Percentiles rank a stretch among this genome's conserved stretches.
Conservation (phyloP, 2,888 invertebrate genomes). For the Drymonia ruficornis region DNA sequence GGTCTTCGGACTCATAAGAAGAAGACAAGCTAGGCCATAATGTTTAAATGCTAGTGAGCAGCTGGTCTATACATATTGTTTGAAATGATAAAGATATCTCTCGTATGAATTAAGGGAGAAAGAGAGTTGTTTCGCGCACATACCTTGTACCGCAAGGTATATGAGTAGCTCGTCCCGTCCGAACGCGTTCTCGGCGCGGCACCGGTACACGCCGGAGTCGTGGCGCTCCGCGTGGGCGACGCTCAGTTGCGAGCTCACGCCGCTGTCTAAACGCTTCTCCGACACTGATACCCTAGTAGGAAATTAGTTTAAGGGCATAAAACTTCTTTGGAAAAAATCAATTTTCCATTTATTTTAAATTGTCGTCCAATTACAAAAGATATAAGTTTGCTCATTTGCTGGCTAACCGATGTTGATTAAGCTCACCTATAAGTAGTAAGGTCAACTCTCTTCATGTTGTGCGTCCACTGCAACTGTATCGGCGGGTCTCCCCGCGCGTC, state of each 20-base stretch:
- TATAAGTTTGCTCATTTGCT: not conserved
- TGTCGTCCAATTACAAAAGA: not conserved
- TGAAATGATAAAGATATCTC: too few species aligned
- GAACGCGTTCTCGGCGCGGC: constrained; percentile 90
- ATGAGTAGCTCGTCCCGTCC: constrained; percentile 89
- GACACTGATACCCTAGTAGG: constrained; percentile 84
- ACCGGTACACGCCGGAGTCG: constrained; percentile 90
- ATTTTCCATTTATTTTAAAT: too few species aligned
- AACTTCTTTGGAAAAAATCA: too few species aligned
- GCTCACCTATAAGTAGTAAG: constrained; percentile 86
- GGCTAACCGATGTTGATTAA: not conserved
- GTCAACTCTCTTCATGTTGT: constrained; percentile 89
- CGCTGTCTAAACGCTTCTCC: constrained; percentile 89
- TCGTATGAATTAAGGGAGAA: too few species aligned
- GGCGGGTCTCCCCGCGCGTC: constrained; percentile 93
- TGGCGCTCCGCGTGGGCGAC: constrained; percentile 88
- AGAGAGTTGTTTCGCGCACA: not conserved
- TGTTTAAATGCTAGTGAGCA: too few species aligned
- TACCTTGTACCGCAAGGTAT: constrained; percentile 91
- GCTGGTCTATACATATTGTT: too few species aligned
- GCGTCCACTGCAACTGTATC: constrained; percentile 92
- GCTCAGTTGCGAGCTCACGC: constrained; percentile 88
- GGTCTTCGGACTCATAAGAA: too few species aligned
- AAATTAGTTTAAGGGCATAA: not conserved
- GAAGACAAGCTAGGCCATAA: too few species aligned